These are phyloP conservation scores for Hirtodrosophila cameraria DNA, from an alignment of 2,888 invertebrate species.

Conservation along the genomic window DNA sequence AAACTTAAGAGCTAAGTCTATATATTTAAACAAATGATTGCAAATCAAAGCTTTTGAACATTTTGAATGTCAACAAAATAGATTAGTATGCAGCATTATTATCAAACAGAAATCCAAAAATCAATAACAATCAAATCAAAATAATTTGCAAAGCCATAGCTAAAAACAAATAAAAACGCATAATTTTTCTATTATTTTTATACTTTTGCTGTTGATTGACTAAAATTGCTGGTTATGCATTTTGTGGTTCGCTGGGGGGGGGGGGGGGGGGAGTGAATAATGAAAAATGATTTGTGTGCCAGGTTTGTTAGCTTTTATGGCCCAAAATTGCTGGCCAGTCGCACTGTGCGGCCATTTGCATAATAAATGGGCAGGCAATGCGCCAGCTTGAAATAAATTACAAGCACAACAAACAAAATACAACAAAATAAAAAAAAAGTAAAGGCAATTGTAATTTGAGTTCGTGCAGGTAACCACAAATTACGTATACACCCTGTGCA, in stretches of 20 bases:
- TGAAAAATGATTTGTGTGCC: constrained; percentile 63
- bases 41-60: no score
- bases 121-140: background rate
- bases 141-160: background rate
- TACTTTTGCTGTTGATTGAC: constrained; percentile 40
- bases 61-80: no score
- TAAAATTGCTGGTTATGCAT: constrained; percentile 32
- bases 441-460: constrained; percentile 26
- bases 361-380: constrained; percentile 66
- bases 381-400: constrained; percentile 63
- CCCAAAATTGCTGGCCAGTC: constrained; percentile 65
- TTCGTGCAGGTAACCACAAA: constrained; percentile 52
- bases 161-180: constrained; percentile 11
- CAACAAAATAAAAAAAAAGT: constrained; percentile 11
- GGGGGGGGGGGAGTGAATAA: constrained; percentile 42
- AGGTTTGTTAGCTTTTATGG: constrained; percentile 51
- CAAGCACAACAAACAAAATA: constrained; percentile 28
- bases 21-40: no score
- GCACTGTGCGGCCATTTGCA: constrained; percentile 60
- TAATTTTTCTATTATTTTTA: constrained; percentile 47
- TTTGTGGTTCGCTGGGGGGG: constrained; percentile 20
- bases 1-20: no score
- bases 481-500: constrained; percentile 62
- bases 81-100: no score
- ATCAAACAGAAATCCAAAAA: no score